Evolutionary conservation across 2,888 invertebrate genomes (phyloP).

Genomic region (Deilephila porcellus): DNA sequence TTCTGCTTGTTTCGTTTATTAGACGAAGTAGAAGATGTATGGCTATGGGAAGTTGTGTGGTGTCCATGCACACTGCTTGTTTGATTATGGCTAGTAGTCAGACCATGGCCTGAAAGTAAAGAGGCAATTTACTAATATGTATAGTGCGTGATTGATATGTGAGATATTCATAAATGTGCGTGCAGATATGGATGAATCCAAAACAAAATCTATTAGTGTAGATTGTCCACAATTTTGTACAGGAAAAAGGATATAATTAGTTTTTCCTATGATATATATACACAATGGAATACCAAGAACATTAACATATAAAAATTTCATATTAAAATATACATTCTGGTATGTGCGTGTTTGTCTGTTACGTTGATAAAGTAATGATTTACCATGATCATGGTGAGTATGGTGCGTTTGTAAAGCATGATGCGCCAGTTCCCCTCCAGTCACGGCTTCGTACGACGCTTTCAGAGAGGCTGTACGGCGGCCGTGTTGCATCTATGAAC

Average conservation of each 20-base stretch:
- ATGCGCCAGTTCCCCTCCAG: constrained; percentile 88
- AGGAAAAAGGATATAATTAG: no score
- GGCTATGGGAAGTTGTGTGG: constrained; percentile 67
- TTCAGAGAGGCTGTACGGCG: constrained; percentile 96
- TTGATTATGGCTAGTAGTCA: constrained; percentile 61
- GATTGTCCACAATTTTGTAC: no score
- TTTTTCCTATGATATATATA: no score
- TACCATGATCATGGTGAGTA: constrained; percentile 80
- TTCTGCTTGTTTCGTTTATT: constrained; percentile 79
- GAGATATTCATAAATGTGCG: background rate
- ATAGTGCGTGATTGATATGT: background rate
- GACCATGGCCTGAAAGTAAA: constrained; percentile 59
- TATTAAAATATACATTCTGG: no score
- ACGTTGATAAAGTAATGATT: background rate
- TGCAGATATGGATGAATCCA: no score
- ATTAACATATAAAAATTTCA: no score
- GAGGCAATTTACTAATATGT: background rate
- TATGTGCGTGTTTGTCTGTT: no score
- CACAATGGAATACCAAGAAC: no score
- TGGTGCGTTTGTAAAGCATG: constrained; percentile 88
- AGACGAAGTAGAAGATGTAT: constrained; percentile 57
- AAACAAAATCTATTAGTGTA: no score
- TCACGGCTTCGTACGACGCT: constrained; percentile 96
- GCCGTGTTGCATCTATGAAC: constrained; percentile 93
- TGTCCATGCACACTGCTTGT: constrained; percentile 61